Percentiles rank a stretch among this genome's conserved stretches.
These are phyloP conservation scores for Paratilapia polleni DNA, from an alignment of 2,113 vertebrate genomes.

Conservation along the genomic window DNA sequence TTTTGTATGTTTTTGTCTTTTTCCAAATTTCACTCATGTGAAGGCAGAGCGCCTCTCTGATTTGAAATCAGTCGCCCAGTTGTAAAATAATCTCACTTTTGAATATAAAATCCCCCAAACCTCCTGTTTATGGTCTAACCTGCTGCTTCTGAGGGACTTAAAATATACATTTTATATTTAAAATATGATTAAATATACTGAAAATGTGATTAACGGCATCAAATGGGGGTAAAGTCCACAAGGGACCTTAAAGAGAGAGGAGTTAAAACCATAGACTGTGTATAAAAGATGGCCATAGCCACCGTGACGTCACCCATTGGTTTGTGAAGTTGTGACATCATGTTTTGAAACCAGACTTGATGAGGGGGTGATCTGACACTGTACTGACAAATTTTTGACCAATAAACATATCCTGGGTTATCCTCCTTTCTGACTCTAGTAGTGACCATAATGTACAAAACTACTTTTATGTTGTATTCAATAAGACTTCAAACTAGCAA, in stretches of 20 bases:
- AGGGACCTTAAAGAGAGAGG: not conserved
- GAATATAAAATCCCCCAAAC: too few relatives aligned
- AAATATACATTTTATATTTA: too few relatives aligned
- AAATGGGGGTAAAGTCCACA: too few relatives aligned
- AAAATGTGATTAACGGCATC: too few relatives aligned
- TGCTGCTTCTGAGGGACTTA: too few relatives aligned
- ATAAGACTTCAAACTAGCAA: not conserved
- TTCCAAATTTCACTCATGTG: not conserved
- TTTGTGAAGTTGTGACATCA: not conserved
- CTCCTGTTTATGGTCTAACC: accelerated
- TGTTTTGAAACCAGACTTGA: not conserved
- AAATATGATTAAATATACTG: not conserved
- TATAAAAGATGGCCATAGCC: not conserved
- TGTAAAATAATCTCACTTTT: not conserved
- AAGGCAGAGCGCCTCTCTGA: not conserved
- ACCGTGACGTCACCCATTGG: not conserved
- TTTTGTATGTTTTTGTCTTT: accelerated
- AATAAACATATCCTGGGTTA: not conserved
- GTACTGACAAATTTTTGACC: not conserved
- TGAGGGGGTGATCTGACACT: too few relatives aligned
- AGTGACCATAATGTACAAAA: accelerated
- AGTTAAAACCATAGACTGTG: not conserved
- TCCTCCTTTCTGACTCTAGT: not conserved
- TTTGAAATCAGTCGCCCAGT: not conserved
- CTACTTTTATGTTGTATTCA: not conserved